Evolutionary conservation across 2,888 invertebrate genomes (phyloP), one percentile per base, ranked within the genome.

Genomic region (Cephus sareptanus): DNA sequence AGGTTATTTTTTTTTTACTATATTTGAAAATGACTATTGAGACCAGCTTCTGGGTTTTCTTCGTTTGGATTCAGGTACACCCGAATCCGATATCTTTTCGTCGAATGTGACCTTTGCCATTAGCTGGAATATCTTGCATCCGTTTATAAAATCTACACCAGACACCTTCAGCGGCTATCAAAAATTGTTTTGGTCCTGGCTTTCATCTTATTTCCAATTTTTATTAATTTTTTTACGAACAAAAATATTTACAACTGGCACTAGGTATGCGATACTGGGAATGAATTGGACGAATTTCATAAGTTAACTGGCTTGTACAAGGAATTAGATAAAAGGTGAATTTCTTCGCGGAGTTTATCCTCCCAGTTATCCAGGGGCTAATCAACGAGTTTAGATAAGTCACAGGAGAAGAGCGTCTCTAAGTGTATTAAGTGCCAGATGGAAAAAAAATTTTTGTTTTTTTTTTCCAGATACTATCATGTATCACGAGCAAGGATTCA

Each of bases 351-450:
- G 71, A 71, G 74, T 76, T 81, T 79, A 76, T 76, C 73, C 37
- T 74, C 33, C 74, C 73, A 76, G 75, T 81, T 81, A 79, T 77
- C 34, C 74, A 73, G 31, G 35, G 69, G 74, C 79, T 80, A 80
- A 80, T 76, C 77, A 34, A 23, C 9, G 1, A 23, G 56, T 40
- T 40, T 40, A 40, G 40, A 40, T 40, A 37, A 68, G 70, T 34
- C 56, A 37, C 73, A 74, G 69, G 68, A 73, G 40, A 70, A 76
- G 79, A 75, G 15, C 40, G 40, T 56, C 6, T 23, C 15, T 23
- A 23, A 56, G 56, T 56, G 23, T 23, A 56, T 56, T 56, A 56
- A 56, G 56, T 56, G 56, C 6, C 23, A 23, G 23, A 9, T 13
- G 13, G 9, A 56, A 56, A 40, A 40, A 40, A 40, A 56, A 40